These are phyloP conservation scores for Lasiommata megera DNA, from an alignment of 2,888 invertebrate genomes.

Conservation along the genomic window DNA sequence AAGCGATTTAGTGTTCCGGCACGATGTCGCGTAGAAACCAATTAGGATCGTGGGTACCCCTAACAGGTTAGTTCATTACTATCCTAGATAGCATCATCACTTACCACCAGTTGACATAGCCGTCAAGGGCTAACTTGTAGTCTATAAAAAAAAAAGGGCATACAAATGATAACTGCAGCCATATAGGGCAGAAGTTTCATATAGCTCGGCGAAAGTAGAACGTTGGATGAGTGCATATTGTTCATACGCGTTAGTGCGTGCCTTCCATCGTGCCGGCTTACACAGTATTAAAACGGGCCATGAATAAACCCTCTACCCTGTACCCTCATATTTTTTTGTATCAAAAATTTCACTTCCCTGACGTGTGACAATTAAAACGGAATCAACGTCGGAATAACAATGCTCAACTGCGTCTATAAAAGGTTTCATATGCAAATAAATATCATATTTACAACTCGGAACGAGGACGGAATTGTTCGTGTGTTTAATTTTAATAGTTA, in stretches of 20 bases:
- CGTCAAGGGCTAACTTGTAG: too few species aligned
- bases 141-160: background rate
- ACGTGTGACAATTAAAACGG: slow-evolving; percentile 14
- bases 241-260: slow-evolving; percentile 26
- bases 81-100: too few species aligned
- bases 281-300: slow-evolving; percentile 26
- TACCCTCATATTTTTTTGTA: slow-evolving; percentile 11
- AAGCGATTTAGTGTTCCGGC: too few species aligned
- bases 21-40: too few species aligned
- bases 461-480: background rate
- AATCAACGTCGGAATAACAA: slow-evolving; percentile 9
- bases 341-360: slow-evolving; percentile 1
- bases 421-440: background rate
- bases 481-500: background rate
- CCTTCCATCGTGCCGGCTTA: slow-evolving; percentile 24
- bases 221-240: slow-evolving; percentile 31
- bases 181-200: slow-evolving; percentile 27
- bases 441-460: background rate
- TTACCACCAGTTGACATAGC: too few species aligned
- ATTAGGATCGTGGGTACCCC: too few species aligned
- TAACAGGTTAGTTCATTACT: too few species aligned
- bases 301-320: slow-evolving; percentile 14
- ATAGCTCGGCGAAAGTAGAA: slow-evolving; percentile 23
- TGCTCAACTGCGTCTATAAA: background rate
- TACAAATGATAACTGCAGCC: slow-evolving; percentile 15